Evolutionary conservation across 2,888 invertebrate species (phyloP), one percentile per base, ranked within the genome.

Genomic region (Tetranychus piercei): DNA sequence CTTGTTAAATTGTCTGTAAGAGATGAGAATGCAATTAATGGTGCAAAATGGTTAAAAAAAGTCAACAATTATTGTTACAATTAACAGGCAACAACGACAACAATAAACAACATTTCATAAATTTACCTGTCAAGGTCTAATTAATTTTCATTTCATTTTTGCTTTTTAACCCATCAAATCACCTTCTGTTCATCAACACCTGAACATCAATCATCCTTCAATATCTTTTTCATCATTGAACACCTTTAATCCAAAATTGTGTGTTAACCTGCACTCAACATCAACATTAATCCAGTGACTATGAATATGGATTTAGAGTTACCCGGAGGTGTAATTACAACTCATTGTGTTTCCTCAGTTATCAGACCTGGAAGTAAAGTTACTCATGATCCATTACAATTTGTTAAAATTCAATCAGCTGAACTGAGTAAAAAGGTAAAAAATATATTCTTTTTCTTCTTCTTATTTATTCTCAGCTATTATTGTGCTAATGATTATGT

Each of bases 321-420:
- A 22, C 69, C 69, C 20, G 69, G 69, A 20, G 69, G 75, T 67
- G 75, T 77, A 15, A 75, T 77, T 34, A 77, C 77, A 3, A 77
- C 77, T 3, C 76, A 76, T 22, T 71, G 74, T 73, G 75, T 77
- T 11, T 73, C 73, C 44, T 43, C 77, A 9, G 77, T 77, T 11
- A 77, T 77, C 6, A 70, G 73, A 22, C 77, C 77, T 9, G 77
- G 76, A n/a, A 66, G 64, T 23, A 77, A 77, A 43, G 55, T 55
- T 22, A 76, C 71, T 11, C 76, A 76, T 70, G 78, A 79, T 74
- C 78, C 79, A 9, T 43, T 79, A 44, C 78, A 78, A 72, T 79
- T 79, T 73, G 79, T 79, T 18, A 79, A 79, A 72, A 78, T 78
- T 6, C 78, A 78, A 44, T 77, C 78, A 34, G 77, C 78, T 44